These are phyloP conservation scores for Syngnathus acus DNA, from an alignment of 2,797 vertebrate genomes.

Conservation along the genomic window DNA sequence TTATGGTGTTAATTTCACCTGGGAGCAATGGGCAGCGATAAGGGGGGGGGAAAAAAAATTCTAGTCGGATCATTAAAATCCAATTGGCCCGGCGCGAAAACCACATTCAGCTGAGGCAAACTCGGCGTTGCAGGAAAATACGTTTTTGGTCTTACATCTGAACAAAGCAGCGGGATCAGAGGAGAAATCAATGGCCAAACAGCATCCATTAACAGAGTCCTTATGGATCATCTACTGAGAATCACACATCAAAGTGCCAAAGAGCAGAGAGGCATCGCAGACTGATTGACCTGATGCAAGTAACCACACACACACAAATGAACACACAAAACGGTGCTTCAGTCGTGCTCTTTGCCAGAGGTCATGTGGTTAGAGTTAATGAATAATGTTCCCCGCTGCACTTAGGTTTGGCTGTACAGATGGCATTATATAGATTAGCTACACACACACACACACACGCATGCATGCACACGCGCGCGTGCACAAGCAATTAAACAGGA, in stretches of 20 bases:
- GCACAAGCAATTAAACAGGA: conserved; percentile 21
- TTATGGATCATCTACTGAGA: conserved; percentile 38
- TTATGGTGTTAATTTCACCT: conserved; percentile 28
- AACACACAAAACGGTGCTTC: conserved; percentile 7
- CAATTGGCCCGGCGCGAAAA: conserved; percentile 38
- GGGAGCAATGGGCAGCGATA: conserved; percentile 25
- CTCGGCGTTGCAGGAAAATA: conserved; percentile 22
- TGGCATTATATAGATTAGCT: conserved; percentile 34
- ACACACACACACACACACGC: neutral
- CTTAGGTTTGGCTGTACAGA: conserved; percentile 49
- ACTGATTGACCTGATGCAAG: conserved; percentile 35
- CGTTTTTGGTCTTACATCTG: conserved; percentile 20
- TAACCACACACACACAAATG: conserved; percentile 5
- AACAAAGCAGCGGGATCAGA: conserved; percentile 54
- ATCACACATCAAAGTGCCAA: conserved; percentile 17
- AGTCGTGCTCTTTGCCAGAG: conserved; percentile 23
- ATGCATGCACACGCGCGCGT: conserved; percentile 1
- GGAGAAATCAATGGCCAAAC: conserved; percentile 59
- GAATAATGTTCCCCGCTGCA: conserved; percentile 35
- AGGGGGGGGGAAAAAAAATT: conserved; percentile 25
- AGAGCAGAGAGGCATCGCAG: conserved; percentile 12
- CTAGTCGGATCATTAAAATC: conserved; percentile 56
- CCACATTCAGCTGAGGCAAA: conserved; percentile 25
- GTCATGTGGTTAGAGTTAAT: conserved; percentile 58
- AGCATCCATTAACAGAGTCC: conserved; percentile 53